These are phyloP conservation scores for Mythimna loreyi DNA, from an alignment of 2,888 invertebrate species.

Conservation along the genomic window DNA sequence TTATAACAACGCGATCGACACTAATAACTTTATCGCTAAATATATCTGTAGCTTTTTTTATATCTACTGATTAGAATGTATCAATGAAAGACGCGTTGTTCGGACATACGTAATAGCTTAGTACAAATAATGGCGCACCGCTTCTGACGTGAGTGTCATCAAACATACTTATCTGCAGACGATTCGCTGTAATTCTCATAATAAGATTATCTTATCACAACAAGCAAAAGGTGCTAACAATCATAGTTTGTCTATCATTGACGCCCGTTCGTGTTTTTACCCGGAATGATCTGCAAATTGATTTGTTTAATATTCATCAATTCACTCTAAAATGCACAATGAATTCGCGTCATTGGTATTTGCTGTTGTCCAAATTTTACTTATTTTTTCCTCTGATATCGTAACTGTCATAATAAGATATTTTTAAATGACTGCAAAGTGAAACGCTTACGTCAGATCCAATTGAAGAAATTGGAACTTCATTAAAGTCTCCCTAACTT, in stretches of 20 bases:
- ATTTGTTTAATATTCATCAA: slow-evolving; percentile 51
- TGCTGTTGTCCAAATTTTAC: slow-evolving; percentile 19
- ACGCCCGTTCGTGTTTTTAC: slow-evolving; percentile 59
- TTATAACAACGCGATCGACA: slow-evolving; percentile 33
- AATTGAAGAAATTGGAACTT: slow-evolving; percentile 29
- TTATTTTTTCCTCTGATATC: slow-evolving; percentile 32
- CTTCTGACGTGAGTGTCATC: slow-evolving; percentile 64
- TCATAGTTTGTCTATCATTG: slow-evolving; percentile 65
- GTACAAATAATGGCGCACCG: slow-evolving; percentile 66
- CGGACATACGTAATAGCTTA: slow-evolving; percentile 63
- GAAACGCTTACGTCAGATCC: slow-evolving; percentile 33
- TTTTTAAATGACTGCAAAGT: slow-evolving; percentile 27
- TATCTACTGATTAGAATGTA: slow-evolving; percentile 54
- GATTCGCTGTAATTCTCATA: slow-evolving; percentile 50
- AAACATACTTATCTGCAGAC: slow-evolving; percentile 64
- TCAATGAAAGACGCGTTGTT: slow-evolving; percentile 65
- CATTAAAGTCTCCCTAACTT: slow-evolving; percentile 42
- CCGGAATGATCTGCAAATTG: slow-evolving; percentile 52
- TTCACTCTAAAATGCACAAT: slow-evolving; percentile 46
- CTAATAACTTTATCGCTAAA: slow-evolving; percentile 42
- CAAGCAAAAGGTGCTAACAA: slow-evolving; percentile 58
- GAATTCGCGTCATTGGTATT: slow-evolving; percentile 51
- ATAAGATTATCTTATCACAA: slow-evolving; percentile 55
- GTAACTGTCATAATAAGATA: slow-evolving; percentile 39
- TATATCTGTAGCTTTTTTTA: slow-evolving; percentile 55